These are phyloP conservation scores for Lutraria lutraria DNA, from an alignment of 2,888 invertebrate species.

Conservation along the genomic window DNA sequence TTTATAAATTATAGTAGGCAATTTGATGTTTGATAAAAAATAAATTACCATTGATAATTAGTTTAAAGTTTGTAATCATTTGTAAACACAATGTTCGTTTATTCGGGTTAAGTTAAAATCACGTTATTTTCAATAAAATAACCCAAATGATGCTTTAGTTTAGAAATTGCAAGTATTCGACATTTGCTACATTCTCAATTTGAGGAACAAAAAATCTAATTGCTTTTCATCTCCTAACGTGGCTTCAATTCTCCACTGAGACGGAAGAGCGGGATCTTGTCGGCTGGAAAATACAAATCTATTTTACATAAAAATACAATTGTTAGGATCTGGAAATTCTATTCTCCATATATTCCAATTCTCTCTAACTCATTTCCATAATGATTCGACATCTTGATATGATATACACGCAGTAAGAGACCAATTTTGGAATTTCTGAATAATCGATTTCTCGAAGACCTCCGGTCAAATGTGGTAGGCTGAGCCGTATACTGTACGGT, in stretches of 20 bases:
- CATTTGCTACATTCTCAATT: too few species aligned
- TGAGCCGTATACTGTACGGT: not conserved
- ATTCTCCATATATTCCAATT: not conserved
- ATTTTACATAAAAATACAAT: not conserved
- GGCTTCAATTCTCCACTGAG: not conserved
- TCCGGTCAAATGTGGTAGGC: not conserved
- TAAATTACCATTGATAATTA: too few species aligned
- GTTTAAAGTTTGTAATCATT: too few species aligned
- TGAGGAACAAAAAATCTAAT: too few species aligned
- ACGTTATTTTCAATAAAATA: too few species aligned
- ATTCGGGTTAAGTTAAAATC: too few species aligned
- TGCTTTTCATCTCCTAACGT: too few species aligned
- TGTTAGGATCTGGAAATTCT: not conserved
- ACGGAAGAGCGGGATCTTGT: not conserved
- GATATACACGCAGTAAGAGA: slow-evolving; percentile 3
- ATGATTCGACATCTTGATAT: not conserved
- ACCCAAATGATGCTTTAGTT: too few species aligned
- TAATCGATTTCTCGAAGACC: not conserved
- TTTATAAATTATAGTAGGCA: too few species aligned
- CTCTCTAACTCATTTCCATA: not conserved
- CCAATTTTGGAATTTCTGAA: not conserved
- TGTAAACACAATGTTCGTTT: too few species aligned
- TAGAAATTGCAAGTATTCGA: too few species aligned
- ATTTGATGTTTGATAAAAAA: too few species aligned
- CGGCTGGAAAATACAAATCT: not conserved